Evolutionary conservation across 1,140 invertebrate genomes (phyloP), one percentile per base, ranked within the genome.

Genomic region (Phortica variegata): DNA sequence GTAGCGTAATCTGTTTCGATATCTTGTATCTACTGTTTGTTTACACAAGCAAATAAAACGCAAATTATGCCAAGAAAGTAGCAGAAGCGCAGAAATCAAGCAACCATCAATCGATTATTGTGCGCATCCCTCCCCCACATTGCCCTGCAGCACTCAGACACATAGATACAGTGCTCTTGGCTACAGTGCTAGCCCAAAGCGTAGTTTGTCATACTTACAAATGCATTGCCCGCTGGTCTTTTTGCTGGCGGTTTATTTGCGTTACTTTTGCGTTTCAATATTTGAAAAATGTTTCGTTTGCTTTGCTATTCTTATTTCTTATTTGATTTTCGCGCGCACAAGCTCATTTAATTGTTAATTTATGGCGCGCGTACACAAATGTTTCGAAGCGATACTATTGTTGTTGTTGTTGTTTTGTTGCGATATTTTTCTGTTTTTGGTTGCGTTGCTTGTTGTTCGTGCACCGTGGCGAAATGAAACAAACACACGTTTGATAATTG

Each of bases 31-130:
- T 68, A 63, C 63, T 68, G 63, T 68, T 68, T 68, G 68, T 68
- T 68, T 68, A 68, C 63, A 68, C 65, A 60, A 68, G 63, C 63
- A 60, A 51, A 63, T 68, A 68, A 68, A 68, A 60, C 60, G 63
- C 56, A 60, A 68, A 63, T 56, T 26, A 10, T 10, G 23, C 23
- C 23, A 26, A 26, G 10, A 26, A n/a, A 6, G 10, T 26, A 54
- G 60, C 63, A 68, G 68, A 68, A 60, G 60, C 62, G 61, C 58
- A 54, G 65, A 65, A 65, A 61, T 61, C 61, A 54, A 65, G 55
- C 49, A 57, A 31, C 7, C 9, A 41, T 18, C 53, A 29, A 5
- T 13, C 23, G 34, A 8, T 12, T 36, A 3, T 32, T 12, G 3
- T 15, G n/a, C n/a, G n/a, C n/a, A n/a, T 17, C 18, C 20, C 41